Conservation (phyloP, 2,113 vertebrate species). For the Channa maculata region DNA sequence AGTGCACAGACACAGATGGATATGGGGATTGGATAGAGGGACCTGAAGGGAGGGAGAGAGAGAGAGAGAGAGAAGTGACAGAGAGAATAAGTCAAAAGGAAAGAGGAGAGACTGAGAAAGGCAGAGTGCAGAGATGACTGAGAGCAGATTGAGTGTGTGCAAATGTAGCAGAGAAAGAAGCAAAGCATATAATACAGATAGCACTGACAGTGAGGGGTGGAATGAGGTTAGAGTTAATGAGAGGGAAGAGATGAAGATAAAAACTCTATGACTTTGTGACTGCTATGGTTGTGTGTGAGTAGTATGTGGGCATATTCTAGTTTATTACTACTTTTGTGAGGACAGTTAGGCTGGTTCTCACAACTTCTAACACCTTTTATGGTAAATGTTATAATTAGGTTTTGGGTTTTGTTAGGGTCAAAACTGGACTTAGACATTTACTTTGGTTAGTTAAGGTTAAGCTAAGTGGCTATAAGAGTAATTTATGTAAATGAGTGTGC, state of each 20-base stretch:
- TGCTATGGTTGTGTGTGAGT: no score
- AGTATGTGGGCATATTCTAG: no score
- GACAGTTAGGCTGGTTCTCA: no score
- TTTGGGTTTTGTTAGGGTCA: no score
- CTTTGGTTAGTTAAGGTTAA: no score
- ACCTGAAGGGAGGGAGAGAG: constrained; percentile 25
- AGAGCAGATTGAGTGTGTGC: constrained; percentile 9
- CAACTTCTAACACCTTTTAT: no score
- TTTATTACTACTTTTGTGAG: no score
- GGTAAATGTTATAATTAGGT: no score
- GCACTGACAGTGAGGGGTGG: constrained; percentile 1
- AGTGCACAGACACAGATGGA: constrained; percentile 46
- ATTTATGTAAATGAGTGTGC: no score
- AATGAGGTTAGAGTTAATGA: constrained; percentile 49
- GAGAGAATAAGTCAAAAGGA: not conserved
- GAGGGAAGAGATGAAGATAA: constrained; percentile 54
- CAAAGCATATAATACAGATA: constrained; percentile 33
- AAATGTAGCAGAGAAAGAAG: constrained; percentile 1
- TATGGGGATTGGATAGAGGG: constrained; percentile 17
- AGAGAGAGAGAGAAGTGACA: not conserved
- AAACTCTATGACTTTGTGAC: constrained; percentile 36
- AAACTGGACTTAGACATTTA: no score
- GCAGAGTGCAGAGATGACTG: constrained; percentile 35
- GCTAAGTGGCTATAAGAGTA: no score
- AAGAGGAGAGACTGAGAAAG: constrained; percentile 1